These are phyloP conservation scores for Lordiphosa andalusiaca DNA, from an alignment of 2,888 invertebrate species.

Conservation along the genomic window DNA sequence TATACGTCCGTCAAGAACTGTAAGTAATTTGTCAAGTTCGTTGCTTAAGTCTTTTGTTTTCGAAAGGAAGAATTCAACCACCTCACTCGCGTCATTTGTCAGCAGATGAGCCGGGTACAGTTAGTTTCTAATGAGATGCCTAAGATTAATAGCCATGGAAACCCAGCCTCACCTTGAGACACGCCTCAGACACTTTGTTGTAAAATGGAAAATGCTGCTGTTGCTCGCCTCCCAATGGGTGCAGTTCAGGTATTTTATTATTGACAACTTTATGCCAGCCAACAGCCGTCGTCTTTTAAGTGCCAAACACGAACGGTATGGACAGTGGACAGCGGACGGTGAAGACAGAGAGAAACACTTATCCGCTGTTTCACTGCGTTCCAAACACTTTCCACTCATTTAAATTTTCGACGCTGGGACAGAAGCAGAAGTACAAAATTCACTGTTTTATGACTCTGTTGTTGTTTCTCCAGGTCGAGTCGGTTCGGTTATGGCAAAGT, in stretches of 20 bases:
- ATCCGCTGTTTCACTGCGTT: conserved; percentile 22
- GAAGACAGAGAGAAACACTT: conserved; percentile 33
- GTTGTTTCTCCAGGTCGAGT: conserved; percentile 19
- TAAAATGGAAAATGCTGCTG: conserved; percentile 51
- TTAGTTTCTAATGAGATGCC: conserved; percentile 13
- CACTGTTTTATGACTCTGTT: conserved; percentile 36
- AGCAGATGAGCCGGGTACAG: conserved; percentile 6
- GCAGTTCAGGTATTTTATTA: conserved; percentile 52
- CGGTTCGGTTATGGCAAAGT: conserved; percentile 45
- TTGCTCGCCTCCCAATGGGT: conserved; percentile 38
- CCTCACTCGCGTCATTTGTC: conserved; percentile 6
- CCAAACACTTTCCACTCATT: conserved; percentile 73
- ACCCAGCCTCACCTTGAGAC: conserved; percentile 49
- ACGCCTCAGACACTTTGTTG: conserved; percentile 31
- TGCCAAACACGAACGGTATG: conserved; percentile 32
- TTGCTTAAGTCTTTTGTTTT: conserved; percentile 50
- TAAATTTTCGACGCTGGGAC: conserved; percentile 64
- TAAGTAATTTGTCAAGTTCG: conserved; percentile 69
- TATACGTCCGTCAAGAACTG: conserved; percentile 80
- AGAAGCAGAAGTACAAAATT: conserved; percentile 40
- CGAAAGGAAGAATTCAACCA: too few species aligned
- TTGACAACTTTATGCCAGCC: conserved; percentile 35
- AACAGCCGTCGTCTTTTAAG: conserved; percentile 26
- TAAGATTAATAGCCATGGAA: not conserved
- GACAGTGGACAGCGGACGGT: conserved; percentile 1